Base-by-base conservation (phyloP, 2,113 vertebrate species). In the Circaetus gallicus region DNA sequence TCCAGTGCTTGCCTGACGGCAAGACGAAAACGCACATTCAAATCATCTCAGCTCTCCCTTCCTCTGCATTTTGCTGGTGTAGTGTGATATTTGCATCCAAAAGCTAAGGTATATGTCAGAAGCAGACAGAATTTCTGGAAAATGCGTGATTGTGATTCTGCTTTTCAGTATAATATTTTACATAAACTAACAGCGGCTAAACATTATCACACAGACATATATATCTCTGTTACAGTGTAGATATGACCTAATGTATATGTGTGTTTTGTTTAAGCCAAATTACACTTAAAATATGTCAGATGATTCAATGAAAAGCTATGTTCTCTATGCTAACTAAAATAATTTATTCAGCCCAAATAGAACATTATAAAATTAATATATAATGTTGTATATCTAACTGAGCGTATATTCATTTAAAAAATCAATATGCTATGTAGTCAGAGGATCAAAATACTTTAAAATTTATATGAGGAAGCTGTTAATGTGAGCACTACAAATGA, bases 381-480 rank as follows among this genome's bases (percentile, higher is more conserved):
- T 40, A 24, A 32, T 56, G 26, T 19, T 71, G 28, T 73, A 5
- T 62, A 42, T 80, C 65, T 89, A 94, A 86, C 38, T 55, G 36
- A 93, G 26, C 4, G 0, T 13, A 65, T 45, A 62, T 72, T 91
- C 19, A 82, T 94, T 94, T 66, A 50, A 89, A 90, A 95, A 95
- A 88, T 87, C 86, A 85, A 69, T 95, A 34, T 34, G 25, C 70
- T 91, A 40, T 32, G 32, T 34, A 89, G 45, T 61, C 88, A 89
- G 49, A 85, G 42, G 91, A 89, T 82, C 65, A 93, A 95, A 95
- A 89, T 66, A 62, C 66, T 95, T 89, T 80, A 91, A 93, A 82
- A 93, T 82, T 82, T 80, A 90, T 93, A 47, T 43, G 45, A 89
- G 67, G 38, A 94, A 81, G 38, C 32, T 86, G 62, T 61, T 96